phyloP scores from a whole-genome alignment of 2,797 vertebrate species.

The Yasuhikotakia modesta region DNA sequence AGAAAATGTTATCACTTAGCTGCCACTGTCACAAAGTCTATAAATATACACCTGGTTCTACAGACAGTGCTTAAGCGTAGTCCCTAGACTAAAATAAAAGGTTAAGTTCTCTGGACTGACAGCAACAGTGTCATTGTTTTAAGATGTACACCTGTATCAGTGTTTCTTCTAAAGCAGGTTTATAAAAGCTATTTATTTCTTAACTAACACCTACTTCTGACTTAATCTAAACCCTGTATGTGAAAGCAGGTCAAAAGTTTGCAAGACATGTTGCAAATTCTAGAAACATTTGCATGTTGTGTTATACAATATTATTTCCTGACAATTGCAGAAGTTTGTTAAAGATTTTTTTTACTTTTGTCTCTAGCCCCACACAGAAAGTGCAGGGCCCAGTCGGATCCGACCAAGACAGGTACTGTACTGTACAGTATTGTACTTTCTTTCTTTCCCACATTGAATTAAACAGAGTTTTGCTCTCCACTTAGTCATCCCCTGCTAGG shows the following conservation, averaged over 20 bases:
- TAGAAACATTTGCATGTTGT: background rate
- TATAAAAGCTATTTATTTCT: no score
- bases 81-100: background rate
- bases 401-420: constrained; percentile 68
- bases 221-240: background rate
- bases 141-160: no score
- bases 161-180: no score
- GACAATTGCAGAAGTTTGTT: background rate
- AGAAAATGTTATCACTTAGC: background rate
- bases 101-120: background rate
- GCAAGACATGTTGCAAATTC: background rate
- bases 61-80: no score
- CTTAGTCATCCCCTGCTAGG: constrained; percentile 70
- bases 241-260: background rate
- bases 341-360: constrained; percentile 9
- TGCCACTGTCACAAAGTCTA: no score
- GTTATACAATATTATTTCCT: background rate
- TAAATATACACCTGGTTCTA: no score
- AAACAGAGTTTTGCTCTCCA: constrained; percentile 2
- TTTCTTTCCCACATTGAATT: constrained; percentile 5
- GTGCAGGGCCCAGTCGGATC: constrained; percentile 33
- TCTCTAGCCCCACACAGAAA: constrained; percentile 58
- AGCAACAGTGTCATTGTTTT: no score
- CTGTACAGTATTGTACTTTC: background rate
- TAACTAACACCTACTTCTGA: no score